A percentile compares a stretch with the other conserved stretches of the same genome.
Conservation (phyloP, 1,140 invertebrate species). For the Drosophila azteca region DNA sequence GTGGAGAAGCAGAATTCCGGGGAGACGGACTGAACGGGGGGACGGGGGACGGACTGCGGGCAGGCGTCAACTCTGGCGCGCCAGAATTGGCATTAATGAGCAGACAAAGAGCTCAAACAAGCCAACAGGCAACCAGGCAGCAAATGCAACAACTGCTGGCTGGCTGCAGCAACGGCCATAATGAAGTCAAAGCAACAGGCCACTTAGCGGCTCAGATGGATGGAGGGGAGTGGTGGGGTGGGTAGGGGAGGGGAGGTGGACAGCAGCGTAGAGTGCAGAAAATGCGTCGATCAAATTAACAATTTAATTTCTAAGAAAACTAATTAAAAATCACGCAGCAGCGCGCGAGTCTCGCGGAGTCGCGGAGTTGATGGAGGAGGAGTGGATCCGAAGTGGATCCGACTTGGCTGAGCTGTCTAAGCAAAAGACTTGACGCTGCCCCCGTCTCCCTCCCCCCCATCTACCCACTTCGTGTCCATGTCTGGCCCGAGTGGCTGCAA, state of each 20-base stretch:
- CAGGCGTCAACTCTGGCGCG: slow-evolving; percentile 76
- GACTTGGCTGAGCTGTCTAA: slow-evolving; percentile 70
- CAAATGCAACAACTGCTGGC: too few species aligned
- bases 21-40: too few species aligned
- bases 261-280: slow-evolving; percentile 43
- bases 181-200: slow-evolving; percentile 56
- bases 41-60: slow-evolving; percentile 17
- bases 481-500: slow-evolving; percentile 72
- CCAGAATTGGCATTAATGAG: slow-evolving; percentile 81
- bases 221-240: background rate
- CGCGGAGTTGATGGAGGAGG: slow-evolving; percentile 27
- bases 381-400: slow-evolving; percentile 40
- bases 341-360: slow-evolving; percentile 41
- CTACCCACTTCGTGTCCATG: slow-evolving; percentile 43
- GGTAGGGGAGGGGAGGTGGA: background rate
- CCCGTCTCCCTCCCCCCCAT: slow-evolving; percentile 18
- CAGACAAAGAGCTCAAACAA: slow-evolving; percentile 65
- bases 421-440: slow-evolving; percentile 43
- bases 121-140: slow-evolving; percentile 16
- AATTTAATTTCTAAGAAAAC: slow-evolving; percentile 83
- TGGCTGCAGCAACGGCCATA: slow-evolving; percentile 19
- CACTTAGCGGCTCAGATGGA: slow-evolving; percentile 63
- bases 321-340: slow-evolving; percentile 81
- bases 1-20: background rate
- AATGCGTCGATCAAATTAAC: slow-evolving; percentile 83